These are phyloP conservation scores for Orthonyx spaldingii DNA, from an alignment of 2,113 vertebrate species.

Conservation along the genomic window DNA sequence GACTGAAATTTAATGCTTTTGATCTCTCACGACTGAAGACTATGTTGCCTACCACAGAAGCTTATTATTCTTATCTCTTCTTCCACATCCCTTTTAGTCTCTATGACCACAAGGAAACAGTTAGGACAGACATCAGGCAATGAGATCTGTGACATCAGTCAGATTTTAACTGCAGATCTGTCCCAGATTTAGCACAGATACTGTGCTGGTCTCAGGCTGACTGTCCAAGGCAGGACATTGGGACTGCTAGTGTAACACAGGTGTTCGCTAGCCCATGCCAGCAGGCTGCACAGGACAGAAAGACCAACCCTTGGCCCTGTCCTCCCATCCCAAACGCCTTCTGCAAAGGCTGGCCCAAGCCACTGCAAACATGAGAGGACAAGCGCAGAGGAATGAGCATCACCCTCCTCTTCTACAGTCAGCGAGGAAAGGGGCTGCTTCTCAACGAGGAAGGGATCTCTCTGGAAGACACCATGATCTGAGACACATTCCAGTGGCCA, in stretches of 20 bases:
- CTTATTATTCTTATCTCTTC: not conserved
- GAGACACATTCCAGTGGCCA: not conserved
- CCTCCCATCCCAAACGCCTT: not conserved
- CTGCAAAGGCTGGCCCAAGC: not conserved
- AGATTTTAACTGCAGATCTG: not conserved
- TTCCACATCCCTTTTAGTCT: not conserved
- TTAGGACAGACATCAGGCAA: not conserved
- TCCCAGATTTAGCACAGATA: not conserved
- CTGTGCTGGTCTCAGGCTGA: not conserved
- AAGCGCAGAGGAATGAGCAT: not conserved
- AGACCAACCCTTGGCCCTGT: not conserved
- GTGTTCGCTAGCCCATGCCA: not conserved
- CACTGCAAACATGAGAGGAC: fast-evolving
- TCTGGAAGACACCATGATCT: not conserved
- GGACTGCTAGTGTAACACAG: not conserved
- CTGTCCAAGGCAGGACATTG: not conserved
- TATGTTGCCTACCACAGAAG: not conserved
- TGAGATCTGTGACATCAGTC: not conserved
- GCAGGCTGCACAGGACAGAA: not conserved
- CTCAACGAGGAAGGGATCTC: not conserved
- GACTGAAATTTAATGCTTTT: conserved; percentile 5
- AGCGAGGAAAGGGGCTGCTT: not conserved
- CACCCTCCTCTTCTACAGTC: not conserved
- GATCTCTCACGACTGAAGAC: not conserved
- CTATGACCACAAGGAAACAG: not conserved